Evolutionary conservation across 2,113 vertebrate species (phyloP).

Genomic region (Hemicordylus capensis): DNA sequence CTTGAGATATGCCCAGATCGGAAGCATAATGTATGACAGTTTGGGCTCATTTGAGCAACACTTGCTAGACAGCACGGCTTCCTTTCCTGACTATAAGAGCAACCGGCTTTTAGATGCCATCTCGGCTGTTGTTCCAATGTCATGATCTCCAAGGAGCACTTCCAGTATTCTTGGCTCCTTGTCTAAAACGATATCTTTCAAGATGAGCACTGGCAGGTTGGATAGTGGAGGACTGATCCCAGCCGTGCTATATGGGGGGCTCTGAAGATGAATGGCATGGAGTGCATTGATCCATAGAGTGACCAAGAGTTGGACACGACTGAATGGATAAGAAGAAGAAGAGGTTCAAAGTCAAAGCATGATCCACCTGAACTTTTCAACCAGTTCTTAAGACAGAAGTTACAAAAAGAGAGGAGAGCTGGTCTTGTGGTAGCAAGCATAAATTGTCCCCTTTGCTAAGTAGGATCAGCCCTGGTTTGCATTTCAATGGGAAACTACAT

Average conservation of each 20-base stretch:
- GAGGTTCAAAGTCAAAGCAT: not conserved
- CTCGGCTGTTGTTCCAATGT: not conserved
- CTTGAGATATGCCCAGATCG: slow-evolving; percentile 2
- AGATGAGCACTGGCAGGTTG: not conserved
- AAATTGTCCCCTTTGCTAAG: too few relatives aligned
- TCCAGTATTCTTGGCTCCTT: not conserved
- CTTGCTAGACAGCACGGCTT: not conserved
- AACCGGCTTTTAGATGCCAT: not conserved
- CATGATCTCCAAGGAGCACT: not conserved
- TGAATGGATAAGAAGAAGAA: too few relatives aligned
- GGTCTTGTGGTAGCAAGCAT: too few relatives aligned
- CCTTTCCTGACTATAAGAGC: not conserved
- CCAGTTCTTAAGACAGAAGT: not conserved
- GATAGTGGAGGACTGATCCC: not conserved
- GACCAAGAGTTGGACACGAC: too few relatives aligned
- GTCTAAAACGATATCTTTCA: not conserved
- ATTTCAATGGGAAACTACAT: too few relatives aligned
- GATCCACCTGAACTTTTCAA: not conserved
- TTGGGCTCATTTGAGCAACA: not conserved
- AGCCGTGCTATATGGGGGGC: not conserved
- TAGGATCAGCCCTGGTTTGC: too few relatives aligned
- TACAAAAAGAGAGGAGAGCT: too few relatives aligned
- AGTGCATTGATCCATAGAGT: too few relatives aligned
- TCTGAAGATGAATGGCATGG: too few relatives aligned
- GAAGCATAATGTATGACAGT: not conserved